These are phyloP conservation scores for Lithophane leautieri DNA, from an alignment of 2,888 invertebrate species.

Conservation along the genomic window DNA sequence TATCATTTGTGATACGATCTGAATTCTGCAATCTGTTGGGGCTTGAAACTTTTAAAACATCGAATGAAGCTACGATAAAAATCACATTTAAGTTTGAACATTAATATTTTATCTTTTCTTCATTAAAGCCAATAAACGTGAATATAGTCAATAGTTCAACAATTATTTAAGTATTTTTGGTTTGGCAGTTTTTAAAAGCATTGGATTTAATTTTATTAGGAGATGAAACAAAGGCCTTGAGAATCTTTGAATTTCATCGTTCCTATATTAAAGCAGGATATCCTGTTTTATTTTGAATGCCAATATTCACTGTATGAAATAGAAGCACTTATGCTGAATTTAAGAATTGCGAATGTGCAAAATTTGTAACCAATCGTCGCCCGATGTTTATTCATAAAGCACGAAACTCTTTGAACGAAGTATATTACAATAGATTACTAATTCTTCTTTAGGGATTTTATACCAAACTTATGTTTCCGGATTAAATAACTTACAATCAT, in stretches of 20 bases:
- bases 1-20: constrained; percentile 11
- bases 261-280: constrained; percentile 42
- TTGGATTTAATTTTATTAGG: constrained; percentile 26
- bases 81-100: neutral
- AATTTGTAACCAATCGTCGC: neutral
- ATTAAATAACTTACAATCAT: too few relatives aligned
- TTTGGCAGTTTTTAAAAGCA: constrained; percentile 3
- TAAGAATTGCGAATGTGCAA: neutral
- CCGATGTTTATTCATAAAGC: constrained; percentile 8
- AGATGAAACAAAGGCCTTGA: constrained; percentile 40
- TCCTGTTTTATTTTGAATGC: constrained; percentile 55
- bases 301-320: constrained; percentile 1
- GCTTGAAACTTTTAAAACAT: constrained; percentile 4
- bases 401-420: constrained; percentile 5
- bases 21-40: neutral
- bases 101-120: neutral
- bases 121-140: neutral
- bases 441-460: neutral
- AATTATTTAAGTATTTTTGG: neutral
- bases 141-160: neutral
- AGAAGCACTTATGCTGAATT: constrained; percentile 11
- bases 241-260: constrained; percentile 38
- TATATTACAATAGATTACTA: neutral
- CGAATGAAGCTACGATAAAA: neutral
- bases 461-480: neutral